A percentile compares a stretch with the other conserved stretches of the same genome.
These are phyloP conservation scores for Oncorhynchus gorbuscha DNA, from an alignment of 2,113 vertebrate species.

Conservation along the genomic window DNA sequence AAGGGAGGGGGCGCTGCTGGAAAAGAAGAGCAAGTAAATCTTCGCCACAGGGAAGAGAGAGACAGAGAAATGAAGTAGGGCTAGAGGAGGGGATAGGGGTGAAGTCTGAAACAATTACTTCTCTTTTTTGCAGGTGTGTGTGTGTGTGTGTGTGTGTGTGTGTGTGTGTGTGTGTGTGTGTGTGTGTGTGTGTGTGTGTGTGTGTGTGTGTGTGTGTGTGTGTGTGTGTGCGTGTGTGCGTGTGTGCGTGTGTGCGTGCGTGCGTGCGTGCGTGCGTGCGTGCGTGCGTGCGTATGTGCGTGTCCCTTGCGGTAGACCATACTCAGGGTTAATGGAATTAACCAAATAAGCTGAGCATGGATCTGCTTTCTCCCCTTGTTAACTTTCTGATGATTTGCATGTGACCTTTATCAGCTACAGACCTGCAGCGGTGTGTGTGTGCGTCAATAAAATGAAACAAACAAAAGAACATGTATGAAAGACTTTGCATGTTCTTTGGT, in stretches of 20 bases:
- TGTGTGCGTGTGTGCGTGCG: constrained; percentile 2
- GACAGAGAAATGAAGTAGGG: neutral
- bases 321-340: constrained; percentile 59
- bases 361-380: constrained; percentile 50
- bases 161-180: neutral
- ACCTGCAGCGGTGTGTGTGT: neutral
- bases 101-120: constrained; percentile 17
- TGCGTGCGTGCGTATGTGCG: constrained; percentile 56
- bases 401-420: constrained; percentile 37
- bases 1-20: neutral
- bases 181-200: constrained; percentile 15
- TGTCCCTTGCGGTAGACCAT: constrained; percentile 11
- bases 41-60: constrained; percentile 51
- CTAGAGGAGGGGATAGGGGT: neutral
- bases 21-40: constrained; percentile 52
- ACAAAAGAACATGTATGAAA: neutral
- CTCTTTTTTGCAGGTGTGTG: constrained; percentile 26
- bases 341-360: constrained; percentile 60
- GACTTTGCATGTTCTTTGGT: neutral
- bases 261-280: constrained; percentile 25
- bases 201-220: constrained; percentile 13
- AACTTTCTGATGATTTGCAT: constrained; percentile 67
- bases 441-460: neutral
- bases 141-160: neutral
- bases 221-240: constrained; percentile 13